A percentile compares a stretch with the other conserved stretches of the same genome.
Conservation (phyloP, 2,113 vertebrate species). For the Neolamprologus cancellatus region DNA sequence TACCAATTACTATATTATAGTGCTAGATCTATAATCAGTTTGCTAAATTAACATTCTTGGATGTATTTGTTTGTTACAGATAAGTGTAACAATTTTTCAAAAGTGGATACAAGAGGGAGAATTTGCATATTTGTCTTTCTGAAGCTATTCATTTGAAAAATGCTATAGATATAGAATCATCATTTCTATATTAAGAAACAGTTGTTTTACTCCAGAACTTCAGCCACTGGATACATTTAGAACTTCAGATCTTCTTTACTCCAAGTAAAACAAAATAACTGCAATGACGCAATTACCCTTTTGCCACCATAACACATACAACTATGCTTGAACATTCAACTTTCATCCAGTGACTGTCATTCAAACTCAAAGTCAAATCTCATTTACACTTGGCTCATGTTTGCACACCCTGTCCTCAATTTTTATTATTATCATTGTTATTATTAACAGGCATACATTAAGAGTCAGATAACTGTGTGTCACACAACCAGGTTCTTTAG, state of each 20-base stretch:
- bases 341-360: not conserved
- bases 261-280: not conserved
- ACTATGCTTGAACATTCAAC: not conserved
- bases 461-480: not conserved
- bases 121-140: not conserved
- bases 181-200: not conserved
- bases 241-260: not conserved
- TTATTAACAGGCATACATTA: not conserved
- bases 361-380: not conserved
- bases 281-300: not conserved
- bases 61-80: not conserved
- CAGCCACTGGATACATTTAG: not conserved
- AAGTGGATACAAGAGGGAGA: not conserved
- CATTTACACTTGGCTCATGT: not conserved
- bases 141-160: not conserved
- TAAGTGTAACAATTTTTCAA: not conserved
- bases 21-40: not conserved
- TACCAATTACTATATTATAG: not conserved
- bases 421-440: not conserved
- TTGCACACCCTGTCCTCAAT: not conserved
- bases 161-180: not conserved
- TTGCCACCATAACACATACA: not conserved
- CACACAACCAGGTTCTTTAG: not conserved
- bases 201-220: not conserved
- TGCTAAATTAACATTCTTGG: not conserved